These are phyloP conservation scores for Leptarthrus brevirostris DNA, from an alignment of 2,888 invertebrate species.

Conservation along the genomic window DNA sequence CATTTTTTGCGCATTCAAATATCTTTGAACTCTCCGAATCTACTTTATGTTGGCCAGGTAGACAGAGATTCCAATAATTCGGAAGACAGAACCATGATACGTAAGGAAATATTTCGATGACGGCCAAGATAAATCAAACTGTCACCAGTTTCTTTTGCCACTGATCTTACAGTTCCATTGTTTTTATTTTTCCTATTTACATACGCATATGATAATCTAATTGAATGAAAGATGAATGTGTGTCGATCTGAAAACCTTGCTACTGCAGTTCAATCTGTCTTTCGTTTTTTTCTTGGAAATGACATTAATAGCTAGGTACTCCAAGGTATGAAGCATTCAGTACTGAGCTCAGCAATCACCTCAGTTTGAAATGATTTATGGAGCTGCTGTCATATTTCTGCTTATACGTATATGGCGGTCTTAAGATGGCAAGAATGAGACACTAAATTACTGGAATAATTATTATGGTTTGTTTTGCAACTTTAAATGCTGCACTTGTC, in stretches of 20 bases:
- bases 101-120: conserved; percentile 44
- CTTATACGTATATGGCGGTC: conserved; percentile 11
- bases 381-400: not conserved
- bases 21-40: conserved; percentile 44
- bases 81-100: conserved; percentile 31
- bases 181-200: conserved; percentile 31
- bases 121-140: conserved; percentile 42
- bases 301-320: not conserved
- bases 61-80: conserved; percentile 43
- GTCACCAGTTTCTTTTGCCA: conserved; percentile 21
- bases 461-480: not conserved
- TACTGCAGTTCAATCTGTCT: no score
- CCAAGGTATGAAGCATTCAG: not conserved
- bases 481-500: not conserved
- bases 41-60: conserved; percentile 5
- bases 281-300: no score
- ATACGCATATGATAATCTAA: conserved; percentile 37
- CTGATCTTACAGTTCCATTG: conserved; percentile 27
- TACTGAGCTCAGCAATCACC: not conserved
- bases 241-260: conserved; percentile 6
- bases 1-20: not conserved
- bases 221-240: conserved; percentile 40
- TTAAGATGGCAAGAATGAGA: not conserved
- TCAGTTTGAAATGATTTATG: conserved; percentile 30
- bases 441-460: conserved; percentile 38